Conservation (phyloP, 2,113 vertebrate genomes). For the Peromyscus maniculatus region DNA sequence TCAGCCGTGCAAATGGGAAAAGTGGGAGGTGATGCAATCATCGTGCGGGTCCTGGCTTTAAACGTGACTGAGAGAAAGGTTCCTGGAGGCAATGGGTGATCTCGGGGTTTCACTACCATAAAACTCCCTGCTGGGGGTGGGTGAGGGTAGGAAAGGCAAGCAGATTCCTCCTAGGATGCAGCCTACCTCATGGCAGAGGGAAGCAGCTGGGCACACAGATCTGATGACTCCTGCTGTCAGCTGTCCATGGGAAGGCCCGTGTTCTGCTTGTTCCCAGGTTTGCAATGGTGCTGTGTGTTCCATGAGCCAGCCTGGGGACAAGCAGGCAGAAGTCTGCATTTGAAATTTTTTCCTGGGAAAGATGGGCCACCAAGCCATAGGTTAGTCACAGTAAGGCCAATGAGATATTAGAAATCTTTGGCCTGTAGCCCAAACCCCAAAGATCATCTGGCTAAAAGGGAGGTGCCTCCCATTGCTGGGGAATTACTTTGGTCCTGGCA, state of each 20-base stretch:
- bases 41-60: neutral
- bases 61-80: neutral
- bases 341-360: neutral
- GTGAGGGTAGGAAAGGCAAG: neutral
- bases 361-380: neutral
- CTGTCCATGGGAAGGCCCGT: rapidly evolving
- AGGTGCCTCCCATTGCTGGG: neutral
- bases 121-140: neutral
- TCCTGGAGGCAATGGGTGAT: neutral
- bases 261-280: neutral
- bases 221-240: neutral
- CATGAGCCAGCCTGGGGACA: neutral
- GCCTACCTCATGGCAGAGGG: neutral
- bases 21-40: conserved; percentile 23
- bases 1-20: neutral
- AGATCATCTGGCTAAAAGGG: neutral
- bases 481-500: neutral
- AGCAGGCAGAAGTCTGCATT: neutral
- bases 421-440: neutral
- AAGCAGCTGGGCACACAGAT: neutral
- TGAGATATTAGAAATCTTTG: neutral
- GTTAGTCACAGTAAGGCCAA: neutral
- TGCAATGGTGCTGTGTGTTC: neutral
- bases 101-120: neutral
- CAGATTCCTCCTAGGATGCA: neutral